Percentiles rank a stretch among this genome's conserved stretches.
phyloP scores from a whole-genome alignment of 2,888 invertebrate genomes.

The Smittia sp. region DNA sequence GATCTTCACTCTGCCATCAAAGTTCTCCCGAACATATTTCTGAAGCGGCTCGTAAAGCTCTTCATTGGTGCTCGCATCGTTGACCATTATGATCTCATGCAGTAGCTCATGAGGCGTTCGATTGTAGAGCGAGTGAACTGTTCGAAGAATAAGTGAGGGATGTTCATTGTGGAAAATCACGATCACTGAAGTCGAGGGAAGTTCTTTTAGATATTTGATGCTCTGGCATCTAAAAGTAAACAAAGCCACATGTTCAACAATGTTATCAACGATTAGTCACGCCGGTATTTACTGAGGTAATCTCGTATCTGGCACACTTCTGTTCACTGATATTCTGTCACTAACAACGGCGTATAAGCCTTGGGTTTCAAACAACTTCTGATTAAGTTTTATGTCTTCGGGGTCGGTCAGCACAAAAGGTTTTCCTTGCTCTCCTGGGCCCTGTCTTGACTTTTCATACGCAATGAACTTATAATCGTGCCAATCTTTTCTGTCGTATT shows the following conservation, averaged over 20 bases:
- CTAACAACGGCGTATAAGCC: constrained; percentile 27
- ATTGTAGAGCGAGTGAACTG: constrained; percentile 29
- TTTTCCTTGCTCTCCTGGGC: constrained; percentile 26
- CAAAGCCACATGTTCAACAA: too few relatives aligned
- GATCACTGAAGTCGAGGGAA: constrained; percentile 16
- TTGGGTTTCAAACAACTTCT: constrained; percentile 11
- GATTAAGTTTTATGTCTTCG: constrained; percentile 17
- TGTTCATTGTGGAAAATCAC: constrained; percentile 35
- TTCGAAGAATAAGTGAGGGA: background rate
- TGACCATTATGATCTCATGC: constrained; percentile 54
- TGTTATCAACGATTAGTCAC: background rate
- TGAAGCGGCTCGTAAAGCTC: constrained; percentile 55
- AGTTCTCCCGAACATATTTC: constrained; percentile 48
- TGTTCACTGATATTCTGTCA: constrained; percentile 34
- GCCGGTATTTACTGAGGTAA: background rate
- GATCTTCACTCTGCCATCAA: constrained; percentile 61
- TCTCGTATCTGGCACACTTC: constrained; percentile 29
- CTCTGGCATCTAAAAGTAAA: constrained; percentile 11
- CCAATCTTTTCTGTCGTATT: constrained; percentile 26
- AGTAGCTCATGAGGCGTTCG: constrained; percentile 12
- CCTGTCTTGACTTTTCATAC: background rate
- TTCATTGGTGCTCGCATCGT: constrained; percentile 55
- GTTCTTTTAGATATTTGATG: constrained; percentile 28
- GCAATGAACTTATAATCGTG: constrained; percentile 6
- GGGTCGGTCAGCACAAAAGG: background rate